Percentiles rank a stretch among this genome's conserved stretches.
These are phyloP conservation scores for Drosophila kanapiae DNA, from an alignment of 1,140 invertebrate genomes.

Conservation along the genomic window DNA sequence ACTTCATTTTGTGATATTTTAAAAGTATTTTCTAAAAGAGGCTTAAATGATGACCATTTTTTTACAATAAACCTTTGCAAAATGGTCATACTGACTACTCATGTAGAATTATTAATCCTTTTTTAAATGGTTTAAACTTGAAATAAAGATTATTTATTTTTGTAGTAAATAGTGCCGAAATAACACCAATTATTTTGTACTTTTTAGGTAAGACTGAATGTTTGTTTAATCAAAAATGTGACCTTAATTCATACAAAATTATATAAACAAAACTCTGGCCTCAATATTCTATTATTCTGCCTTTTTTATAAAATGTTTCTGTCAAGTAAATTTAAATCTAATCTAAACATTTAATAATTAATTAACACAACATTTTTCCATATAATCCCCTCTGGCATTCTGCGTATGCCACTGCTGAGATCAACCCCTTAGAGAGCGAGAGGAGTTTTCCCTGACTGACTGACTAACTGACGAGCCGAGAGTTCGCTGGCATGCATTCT, in stretches of 20 bases:
- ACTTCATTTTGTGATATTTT: too few species aligned
- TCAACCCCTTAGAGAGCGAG: conserved; percentile 34
- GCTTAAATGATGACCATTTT: too few species aligned
- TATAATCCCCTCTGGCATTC: neutral
- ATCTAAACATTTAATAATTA: neutral
- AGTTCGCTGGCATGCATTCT: conserved; percentile 53
- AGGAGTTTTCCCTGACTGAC: conserved; percentile 47
- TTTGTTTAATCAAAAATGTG: neutral
- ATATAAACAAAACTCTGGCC: neutral
- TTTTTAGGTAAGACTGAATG: neutral
- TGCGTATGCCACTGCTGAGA: neutral
- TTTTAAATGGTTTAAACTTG: neutral
- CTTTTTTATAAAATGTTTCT: neutral
- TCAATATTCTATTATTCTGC: too few species aligned
- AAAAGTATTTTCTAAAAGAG: neutral
- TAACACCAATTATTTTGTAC: neutral
- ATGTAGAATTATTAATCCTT: neutral
- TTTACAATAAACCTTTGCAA: neutral
- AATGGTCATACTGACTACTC: neutral
- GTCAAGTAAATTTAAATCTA: neutral
- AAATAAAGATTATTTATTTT: neutral
- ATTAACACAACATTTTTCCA: neutral
- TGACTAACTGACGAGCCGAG: conserved; percentile 50
- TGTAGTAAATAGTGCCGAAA: neutral
- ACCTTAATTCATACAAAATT: neutral